Evolutionary conservation across 2,797 vertebrate species (phyloP).

Genomic region (Avahi laniger): DNA sequence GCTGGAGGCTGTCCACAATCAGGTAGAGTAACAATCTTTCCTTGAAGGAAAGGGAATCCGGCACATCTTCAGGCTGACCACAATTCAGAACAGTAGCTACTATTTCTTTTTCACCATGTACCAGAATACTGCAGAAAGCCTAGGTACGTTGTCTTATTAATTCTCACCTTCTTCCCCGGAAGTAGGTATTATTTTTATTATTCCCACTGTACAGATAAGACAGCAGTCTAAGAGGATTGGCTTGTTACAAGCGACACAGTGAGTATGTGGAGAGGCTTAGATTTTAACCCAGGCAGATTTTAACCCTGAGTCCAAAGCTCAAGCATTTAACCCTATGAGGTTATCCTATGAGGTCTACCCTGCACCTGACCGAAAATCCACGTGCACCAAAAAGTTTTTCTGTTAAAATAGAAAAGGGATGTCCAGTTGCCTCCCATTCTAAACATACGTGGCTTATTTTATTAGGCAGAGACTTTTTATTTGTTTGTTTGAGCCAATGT

Average conservation of each 20-base stretch:
- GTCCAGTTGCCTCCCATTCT: background rate
- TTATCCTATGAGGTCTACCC: background rate
- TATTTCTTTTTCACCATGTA: background rate
- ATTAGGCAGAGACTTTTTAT: background rate
- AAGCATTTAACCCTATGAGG: background rate
- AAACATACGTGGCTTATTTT: background rate
- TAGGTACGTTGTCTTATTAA: background rate
- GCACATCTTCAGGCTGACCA: background rate
- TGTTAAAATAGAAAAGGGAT: background rate
- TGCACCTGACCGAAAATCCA: background rate
- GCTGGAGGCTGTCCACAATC: background rate
- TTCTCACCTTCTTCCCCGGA: background rate
- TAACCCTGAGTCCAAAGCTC: background rate
- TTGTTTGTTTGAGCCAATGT: background rate
- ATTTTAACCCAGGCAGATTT: background rate
- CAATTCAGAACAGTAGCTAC: background rate
- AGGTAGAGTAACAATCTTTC: background rate
- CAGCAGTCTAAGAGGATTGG: background rate
- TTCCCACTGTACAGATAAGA: background rate
- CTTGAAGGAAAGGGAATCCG: background rate
- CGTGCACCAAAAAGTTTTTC: background rate
- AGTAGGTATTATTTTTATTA: background rate
- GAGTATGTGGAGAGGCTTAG: background rate
- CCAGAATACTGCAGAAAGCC: background rate
- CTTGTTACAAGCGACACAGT: background rate